Evolutionary conservation across 2,888 invertebrate species (phyloP), one percentile per base, ranked within the genome.

Genomic region (Reticulitermes lucifugus): DNA sequence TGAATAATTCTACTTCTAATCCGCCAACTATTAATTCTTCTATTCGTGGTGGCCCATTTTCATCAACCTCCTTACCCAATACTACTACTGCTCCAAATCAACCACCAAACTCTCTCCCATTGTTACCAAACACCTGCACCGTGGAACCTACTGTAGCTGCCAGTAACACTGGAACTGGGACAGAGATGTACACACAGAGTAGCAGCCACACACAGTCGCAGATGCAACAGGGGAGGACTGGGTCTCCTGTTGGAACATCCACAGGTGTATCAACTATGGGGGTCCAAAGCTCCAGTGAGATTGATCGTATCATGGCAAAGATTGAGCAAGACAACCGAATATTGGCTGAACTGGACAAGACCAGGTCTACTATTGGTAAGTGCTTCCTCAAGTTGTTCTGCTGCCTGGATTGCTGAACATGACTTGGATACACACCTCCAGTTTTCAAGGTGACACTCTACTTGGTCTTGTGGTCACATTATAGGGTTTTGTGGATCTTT

Each of bases 221-320:
- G 70, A n/a, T 65, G 81, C 81, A 81, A 70, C 81, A 81, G 70
- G 81, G 81, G 18, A 60, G 81, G 46, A 81, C 81, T 35, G 65
- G 65, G 18, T 81, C 81, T 22, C 81, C 81, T 41, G 46, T 77
- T 43, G 77, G 35, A 60, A 59, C 80, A 10, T 60, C 85, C 83
- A 79, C 71, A n/a, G 81, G 35, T 60, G 86, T 85, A 73, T 60
- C 85, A 77, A 79, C 79, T 41, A 77, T 25, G 43, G 86, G 86
- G 81, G 83, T 89, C 88, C 90, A 89, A 70, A 89, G 90, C 89
- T 88, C 92, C 88, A 90, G 90, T 89, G 97, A 98, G 92, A 97
- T 98, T 90, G 97, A 98, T 91, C 94, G 97, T 90, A 97, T 98
- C 91, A 97, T 98, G 96, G 97, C 97, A 88, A 98, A 98, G 93